These are phyloP conservation scores for Ceratina japonica DNA, from an alignment of 1,140 invertebrate species.

Conservation along the genomic window DNA sequence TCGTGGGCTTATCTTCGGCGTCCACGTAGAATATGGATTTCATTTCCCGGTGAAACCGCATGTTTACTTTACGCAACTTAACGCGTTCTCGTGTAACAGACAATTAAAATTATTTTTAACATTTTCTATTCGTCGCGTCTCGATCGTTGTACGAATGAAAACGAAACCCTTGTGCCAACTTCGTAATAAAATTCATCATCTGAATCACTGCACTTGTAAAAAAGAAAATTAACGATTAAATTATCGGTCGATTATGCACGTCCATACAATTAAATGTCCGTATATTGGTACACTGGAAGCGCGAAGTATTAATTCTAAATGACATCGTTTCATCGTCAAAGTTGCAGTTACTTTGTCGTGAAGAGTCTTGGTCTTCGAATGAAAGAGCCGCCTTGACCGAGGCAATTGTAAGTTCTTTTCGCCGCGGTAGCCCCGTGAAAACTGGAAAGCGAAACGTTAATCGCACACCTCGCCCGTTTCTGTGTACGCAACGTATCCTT, in stretches of 20 bases:
- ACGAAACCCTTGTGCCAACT: background rate
- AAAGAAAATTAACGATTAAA: background rate
- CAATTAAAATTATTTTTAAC: background rate
- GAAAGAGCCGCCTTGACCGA: background rate
- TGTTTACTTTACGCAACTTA: slow-evolving; percentile 34
- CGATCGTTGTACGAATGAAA: background rate
- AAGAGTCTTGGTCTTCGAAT: background rate
- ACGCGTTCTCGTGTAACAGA: background rate
- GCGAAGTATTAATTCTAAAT: background rate
- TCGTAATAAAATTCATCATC: background rate
- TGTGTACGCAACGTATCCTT: slow-evolving; percentile 46
- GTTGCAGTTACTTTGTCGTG: too few species aligned
- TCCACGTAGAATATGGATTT: slow-evolving; percentile 72
- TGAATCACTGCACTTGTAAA: background rate
- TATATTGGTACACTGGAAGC: background rate
- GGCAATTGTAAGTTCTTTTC: slow-evolving; percentile 28
- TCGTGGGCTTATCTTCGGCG: slow-evolving; percentile 58
- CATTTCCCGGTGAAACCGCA: slow-evolving; percentile 69
- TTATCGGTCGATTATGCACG: background rate
- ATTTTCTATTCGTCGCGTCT: background rate
- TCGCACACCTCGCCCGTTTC: slow-evolving; percentile 51
- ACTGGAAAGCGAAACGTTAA: slow-evolving; percentile 69
- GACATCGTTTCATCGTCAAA: background rate
- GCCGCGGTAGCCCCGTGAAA: slow-evolving; percentile 62
- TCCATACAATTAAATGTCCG: background rate